phyloP scores from a whole-genome alignment of 1,140 invertebrate genomes.

The Pectinophora gossypiella region DNA sequence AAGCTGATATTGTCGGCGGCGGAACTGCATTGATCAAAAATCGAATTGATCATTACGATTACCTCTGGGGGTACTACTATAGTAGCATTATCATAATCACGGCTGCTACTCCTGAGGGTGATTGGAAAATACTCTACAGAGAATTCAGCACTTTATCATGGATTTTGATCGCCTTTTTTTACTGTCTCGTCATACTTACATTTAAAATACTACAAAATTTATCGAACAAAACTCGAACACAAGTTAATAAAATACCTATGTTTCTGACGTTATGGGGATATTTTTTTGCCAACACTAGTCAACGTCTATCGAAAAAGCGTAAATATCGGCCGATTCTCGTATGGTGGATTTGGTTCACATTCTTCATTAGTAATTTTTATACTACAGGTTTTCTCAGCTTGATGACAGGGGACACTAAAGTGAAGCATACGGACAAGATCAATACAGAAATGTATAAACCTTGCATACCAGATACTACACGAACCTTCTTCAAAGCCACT shows the following conservation, averaged over 20 bases:
- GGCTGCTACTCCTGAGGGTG: not conserved
- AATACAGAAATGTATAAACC: not conserved
- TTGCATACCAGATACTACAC: not conserved
- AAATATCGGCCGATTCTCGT: slow-evolving; percentile 26
- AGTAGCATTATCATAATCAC: not conserved
- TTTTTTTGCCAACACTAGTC: slow-evolving; percentile 25
- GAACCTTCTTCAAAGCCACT: not conserved
- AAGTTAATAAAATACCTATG: too few species aligned
- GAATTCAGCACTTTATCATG: not conserved
- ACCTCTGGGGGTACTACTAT: not conserved
- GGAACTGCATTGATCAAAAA: not conserved
- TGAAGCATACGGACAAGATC: not conserved
- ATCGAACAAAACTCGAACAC: too few species aligned
- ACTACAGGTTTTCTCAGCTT: slow-evolving; percentile 37
- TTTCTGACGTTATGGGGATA: slow-evolving; percentile 36
- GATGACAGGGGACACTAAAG: slow-evolving; percentile 23
- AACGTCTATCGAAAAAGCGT: slow-evolving; percentile 19
- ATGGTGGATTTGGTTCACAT: slow-evolving; percentile 46
- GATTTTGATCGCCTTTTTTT: not conserved
- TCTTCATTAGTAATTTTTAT: slow-evolving; percentile 45
- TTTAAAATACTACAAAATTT: not conserved
- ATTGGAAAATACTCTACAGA: not conserved
- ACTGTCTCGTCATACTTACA: not conserved
- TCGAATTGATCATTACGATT: not conserved
- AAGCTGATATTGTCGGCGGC: not conserved